A percentile compares a stretch with the other conserved stretches of the same genome.
These are phyloP conservation scores for Sitta carolinensis DNA, from an alignment of 2,797 vertebrate genomes.

Conservation along the genomic window DNA sequence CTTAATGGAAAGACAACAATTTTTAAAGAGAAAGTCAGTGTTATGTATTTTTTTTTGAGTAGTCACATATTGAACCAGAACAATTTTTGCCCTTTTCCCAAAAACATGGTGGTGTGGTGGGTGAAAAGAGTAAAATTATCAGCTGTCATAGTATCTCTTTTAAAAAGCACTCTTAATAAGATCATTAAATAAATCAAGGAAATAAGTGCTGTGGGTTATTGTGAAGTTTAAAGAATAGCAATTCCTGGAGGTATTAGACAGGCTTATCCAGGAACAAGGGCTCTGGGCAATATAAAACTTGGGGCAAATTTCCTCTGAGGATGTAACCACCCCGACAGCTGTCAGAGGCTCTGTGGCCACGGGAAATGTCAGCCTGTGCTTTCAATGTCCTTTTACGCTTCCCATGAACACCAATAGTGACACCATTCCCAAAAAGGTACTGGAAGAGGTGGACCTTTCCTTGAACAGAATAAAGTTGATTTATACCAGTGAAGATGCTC, in stretches of 20 bases:
- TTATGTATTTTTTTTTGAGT: not conserved
- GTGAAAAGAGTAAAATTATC: not conserved
- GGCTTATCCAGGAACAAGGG: not conserved
- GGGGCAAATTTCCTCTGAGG: not conserved
- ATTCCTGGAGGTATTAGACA: not conserved
- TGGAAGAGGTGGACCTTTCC: not conserved
- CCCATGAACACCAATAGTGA: not conserved
- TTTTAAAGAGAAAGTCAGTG: not conserved
- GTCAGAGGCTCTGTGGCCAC: not conserved
- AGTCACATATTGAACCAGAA: not conserved
- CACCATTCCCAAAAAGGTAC: not conserved
- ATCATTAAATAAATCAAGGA: not conserved
- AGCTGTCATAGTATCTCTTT: not conserved
- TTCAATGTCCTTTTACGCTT: not conserved
- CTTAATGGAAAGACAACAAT: not conserved
- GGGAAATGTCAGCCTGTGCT: not conserved
- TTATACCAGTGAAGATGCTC: not conserved
- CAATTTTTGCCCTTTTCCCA: not conserved
- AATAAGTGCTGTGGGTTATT: not conserved
- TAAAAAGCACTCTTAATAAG: not conserved
- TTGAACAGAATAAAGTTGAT: not conserved
- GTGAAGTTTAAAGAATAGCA: not conserved
- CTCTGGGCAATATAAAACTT: not conserved
- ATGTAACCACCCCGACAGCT: not conserved
- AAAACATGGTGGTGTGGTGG: not conserved